Base-by-base conservation (phyloP, 2,797 vertebrate species). In the Melopsittacus undulatus region DNA sequence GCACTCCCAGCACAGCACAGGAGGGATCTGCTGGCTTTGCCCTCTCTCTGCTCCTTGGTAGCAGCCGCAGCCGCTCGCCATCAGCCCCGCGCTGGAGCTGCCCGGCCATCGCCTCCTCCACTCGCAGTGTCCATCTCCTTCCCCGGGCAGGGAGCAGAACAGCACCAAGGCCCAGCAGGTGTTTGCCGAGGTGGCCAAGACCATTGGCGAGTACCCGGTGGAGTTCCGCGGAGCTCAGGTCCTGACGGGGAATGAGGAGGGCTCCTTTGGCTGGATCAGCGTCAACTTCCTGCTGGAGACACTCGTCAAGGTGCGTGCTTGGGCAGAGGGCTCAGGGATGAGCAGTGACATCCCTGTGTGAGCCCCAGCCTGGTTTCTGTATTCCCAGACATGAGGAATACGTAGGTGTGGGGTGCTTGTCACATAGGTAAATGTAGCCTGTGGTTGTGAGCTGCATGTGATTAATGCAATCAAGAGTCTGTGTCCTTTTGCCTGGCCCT, bases 271-370 rank as follows among this genome's bases (percentile, higher is more conserved):
- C 57, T 99, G 98, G 98, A 97, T 99, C 95, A 99, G 98, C 0
- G 97, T 98, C 93, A 99, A 99, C 98, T 99, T 99, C 91, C 98
- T 99, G 46, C 95, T 98, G 66, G 98, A 98, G 97, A 99, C 98
- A 34, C 98, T 99, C 8, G 90, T 98, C 73, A 98, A 98, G 98
- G 99, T 99, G 61, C 4, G 46, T 36, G 70, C 42, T 42, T 66
- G 11, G 66, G 74, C 40, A n/a, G 18, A 2, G 67, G 81, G 56
- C 27, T 18, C 20, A 45, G 32, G 34, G 30, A 13, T 16, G 6
- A 36, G 61, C 22, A 7, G 11, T 6, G 10, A 5, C 5, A 9
- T 22, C 22, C 48, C 59, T 48, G 30, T 8, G 21, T 13, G 24
- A 77, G 59, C 36, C 29, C 2, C 59, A 56, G 24, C 18, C 45